Conservation (phyloP, 2,888 invertebrate genomes). For the Nymphalis urticae region DNA sequence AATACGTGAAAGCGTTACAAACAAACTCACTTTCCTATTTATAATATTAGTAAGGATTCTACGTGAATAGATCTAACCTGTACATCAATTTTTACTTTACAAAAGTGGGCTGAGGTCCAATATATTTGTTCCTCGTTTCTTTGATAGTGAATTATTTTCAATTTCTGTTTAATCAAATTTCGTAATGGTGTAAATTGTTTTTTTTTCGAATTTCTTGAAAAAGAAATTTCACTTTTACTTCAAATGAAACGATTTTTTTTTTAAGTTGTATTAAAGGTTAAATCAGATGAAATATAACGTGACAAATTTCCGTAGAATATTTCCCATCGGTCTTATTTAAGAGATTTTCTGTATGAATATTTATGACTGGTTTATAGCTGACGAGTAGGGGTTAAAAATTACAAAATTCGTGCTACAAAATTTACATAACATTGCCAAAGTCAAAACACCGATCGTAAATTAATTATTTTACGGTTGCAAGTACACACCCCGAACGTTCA, state of each 20-base stretch:
- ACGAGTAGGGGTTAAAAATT: slow-evolving; percentile 39
- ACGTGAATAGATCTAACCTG: no score
- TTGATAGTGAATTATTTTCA: no score
- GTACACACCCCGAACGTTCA: slow-evolving; percentile 15
- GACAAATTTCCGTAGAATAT: not conserved
- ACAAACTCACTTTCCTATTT: no score
- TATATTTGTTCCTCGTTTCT: no score
- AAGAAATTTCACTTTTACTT: no score
- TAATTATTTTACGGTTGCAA: slow-evolving; percentile 30
- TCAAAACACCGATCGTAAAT: slow-evolving; percentile 27
- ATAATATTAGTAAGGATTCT: no score
- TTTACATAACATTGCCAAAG: slow-evolving; percentile 42
- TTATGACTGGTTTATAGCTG: slow-evolving; percentile 31
- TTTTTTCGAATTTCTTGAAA: no score
- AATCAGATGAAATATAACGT: not conserved
- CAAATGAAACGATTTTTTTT: not conserved
- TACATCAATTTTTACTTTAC: no score
- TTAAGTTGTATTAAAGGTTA: not conserved
- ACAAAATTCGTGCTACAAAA: slow-evolving; percentile 39
- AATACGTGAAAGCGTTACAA: no score
- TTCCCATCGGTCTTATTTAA: slow-evolving; percentile 2
- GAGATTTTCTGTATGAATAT: slow-evolving; percentile 34
- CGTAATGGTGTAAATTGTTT: no score
- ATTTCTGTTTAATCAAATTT: no score
- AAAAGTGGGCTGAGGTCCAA: no score